phyloP scores from a whole-genome alignment of 64 coral and sea anemone species.

The Montipora cactus region DNA sequence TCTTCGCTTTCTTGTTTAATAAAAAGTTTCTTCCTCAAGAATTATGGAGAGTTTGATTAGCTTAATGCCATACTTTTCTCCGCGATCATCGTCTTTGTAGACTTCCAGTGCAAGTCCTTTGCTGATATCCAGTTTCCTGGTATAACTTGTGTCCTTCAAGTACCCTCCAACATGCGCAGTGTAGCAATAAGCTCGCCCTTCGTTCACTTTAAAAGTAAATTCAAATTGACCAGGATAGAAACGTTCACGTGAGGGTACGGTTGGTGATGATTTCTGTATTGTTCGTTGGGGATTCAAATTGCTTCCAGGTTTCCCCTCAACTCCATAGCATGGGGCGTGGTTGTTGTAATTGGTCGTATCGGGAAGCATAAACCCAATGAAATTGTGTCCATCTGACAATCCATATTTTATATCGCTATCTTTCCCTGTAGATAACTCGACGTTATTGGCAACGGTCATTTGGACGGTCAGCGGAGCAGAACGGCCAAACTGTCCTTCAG shows the following conservation, averaged over 20 bases:
- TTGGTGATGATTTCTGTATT: background rate
- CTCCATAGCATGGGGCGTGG: background rate
- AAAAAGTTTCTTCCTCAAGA: background rate
- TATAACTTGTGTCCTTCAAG: background rate
- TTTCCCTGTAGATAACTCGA: background rate
- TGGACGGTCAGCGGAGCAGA: background rate
- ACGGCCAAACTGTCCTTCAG: background rate
- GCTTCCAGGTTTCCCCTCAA: background rate
- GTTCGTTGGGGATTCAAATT: background rate
- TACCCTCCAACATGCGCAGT: background rate
- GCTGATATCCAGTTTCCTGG: background rate
- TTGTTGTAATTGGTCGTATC: background rate
- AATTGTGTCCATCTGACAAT: background rate
- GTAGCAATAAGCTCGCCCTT: background rate
- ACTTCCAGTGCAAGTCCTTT: background rate
- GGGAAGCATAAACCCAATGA: background rate
- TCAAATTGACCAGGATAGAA: background rate
- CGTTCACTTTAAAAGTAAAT: background rate
- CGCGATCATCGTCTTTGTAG: background rate
- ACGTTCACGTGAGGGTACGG: too few relatives aligned
- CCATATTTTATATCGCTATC: background rate
- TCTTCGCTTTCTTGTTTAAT: background rate
- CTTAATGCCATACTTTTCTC: background rate
- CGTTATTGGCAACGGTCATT: background rate
- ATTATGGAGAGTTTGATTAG: background rate